Evolutionary conservation across 2,797 vertebrate species (phyloP), one percentile per base, ranked within the genome.

Genomic region (Silurus lanzhouensis): DNA sequence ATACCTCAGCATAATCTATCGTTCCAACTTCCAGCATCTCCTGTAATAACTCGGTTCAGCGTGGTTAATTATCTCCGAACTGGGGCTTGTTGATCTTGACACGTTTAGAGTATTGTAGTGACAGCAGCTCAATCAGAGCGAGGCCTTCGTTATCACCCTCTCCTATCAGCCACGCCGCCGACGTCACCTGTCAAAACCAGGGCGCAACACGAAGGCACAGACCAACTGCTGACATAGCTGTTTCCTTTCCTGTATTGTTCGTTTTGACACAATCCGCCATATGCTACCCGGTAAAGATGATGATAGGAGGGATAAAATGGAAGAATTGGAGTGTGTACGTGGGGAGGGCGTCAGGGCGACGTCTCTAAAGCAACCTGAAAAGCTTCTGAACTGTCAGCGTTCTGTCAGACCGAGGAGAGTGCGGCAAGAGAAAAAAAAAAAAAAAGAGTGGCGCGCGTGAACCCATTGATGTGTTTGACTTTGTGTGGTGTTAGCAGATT

Each of bases 311-410:
- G 96, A 97, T 95, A 95, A 97, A 96, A 96, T 95, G 95, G 95
- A 95, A 94, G 94, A 94, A 66, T 84, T 86, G 89, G 85, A 61
- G 89, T 86, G 89, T 90, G 87, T 85, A 87, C 87, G 89, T 81
- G 57, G 80, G 88, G 88, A 85, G 88, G 89, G 90, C 91, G 93
- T 90, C 91, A 90, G 91, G 92, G 90, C 87, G 89, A 92, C 91
- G 90, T 93, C 93, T 93, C 91, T 90, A 92, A 93, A 94, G 92
- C 92, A 91, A 89, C 90, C 90, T 93, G 92, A 94, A 94, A 94
- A 94, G 94, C 94, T 95, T 95, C 93, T 95, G 96, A 97, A 97
- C 96, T 96, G 97, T 98, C 97, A 99, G 97, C 97, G 92, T 97
- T 97, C 96, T 98, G 98, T 97, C 97, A 97, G 95, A 91, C 93